Evolutionary conservation across 1,140 invertebrate species (phyloP), one percentile per base, ranked within the genome.

Genomic region (Aphidius gifuensis): DNA sequence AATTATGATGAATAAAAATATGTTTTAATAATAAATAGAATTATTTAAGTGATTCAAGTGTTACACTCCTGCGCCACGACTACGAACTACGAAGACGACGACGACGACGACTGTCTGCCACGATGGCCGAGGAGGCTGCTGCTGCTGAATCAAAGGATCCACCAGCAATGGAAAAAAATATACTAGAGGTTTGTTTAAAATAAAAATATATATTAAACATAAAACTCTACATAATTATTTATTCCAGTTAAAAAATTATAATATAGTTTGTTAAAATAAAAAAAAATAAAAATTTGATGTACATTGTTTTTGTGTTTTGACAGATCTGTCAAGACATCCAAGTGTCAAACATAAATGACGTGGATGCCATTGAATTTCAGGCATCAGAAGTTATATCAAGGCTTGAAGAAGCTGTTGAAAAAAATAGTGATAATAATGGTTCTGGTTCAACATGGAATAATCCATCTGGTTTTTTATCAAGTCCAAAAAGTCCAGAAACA

Each of bases 321-420:
- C 79, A 81, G 79, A 72, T 81, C 72, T 73, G 70, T 69, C 68
- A 70, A 70, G 75, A 66, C 71, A 70, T 58, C 6, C 47, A 40
- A 50, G 56, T 60, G 60, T n/a, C 62, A 45, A 66, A 56, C 56
- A 61, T 70, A 21, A 76, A 68, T 66, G 70, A 75, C 47, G 71
- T 87, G 56, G 81, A 76, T 51, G 83, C 83, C 48, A 74, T 88
- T 65, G 85, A 87, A 71, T 86, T 87, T 73, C 86, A 88, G 75
- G 86, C 87, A 40, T 87, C 86, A 5, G 83, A 87, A 70, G 85
- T 87, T 65, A 86, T 88, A 64, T 85, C 83, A 55, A 79, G 85
- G 56, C 74, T 88, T 42, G 86, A 88, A 71, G 85, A 86, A 45
- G 85, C 85, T 8, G 83, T 84, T 0, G 85, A 79, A 57, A 81